These are phyloP conservation scores for Branchipolynoe longqiensis DNA, from an alignment of 2,888 invertebrate species.

Conservation along the genomic window DNA sequence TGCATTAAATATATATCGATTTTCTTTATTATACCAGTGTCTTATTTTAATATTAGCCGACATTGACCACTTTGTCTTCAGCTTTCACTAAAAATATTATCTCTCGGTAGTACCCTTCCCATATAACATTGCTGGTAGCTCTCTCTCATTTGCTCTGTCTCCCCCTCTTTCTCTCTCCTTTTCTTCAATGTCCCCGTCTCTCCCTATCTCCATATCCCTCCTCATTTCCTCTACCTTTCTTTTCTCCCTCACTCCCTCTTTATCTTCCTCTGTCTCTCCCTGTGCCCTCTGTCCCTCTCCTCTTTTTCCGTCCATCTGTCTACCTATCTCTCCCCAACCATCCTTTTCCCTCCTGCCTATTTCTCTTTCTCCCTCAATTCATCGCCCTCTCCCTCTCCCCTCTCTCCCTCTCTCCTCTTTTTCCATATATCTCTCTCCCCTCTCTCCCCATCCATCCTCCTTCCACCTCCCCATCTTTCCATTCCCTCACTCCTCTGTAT, in stretches of 20 bases:
- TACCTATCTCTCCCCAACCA: background rate
- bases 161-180: background rate
- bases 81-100: no score
- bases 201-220: background rate
- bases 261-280: slow-evolving; percentile 1
- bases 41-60: no score
- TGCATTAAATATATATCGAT: no score
- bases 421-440: background rate
- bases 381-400: background rate
- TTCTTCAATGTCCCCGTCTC: background rate
- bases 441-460: background rate
- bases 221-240: background rate
- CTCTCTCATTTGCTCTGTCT: background rate
- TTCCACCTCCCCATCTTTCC: background rate
- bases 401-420: background rate
- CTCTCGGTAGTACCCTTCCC: no score
- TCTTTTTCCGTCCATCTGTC: background rate
- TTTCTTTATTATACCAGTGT: no score
- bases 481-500: background rate
- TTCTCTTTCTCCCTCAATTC: background rate
- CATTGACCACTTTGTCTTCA: no score
- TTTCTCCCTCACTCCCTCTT: background rate
- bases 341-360: background rate
- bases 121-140: no score
- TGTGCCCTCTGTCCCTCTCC: background rate